phyloP scores from a whole-genome alignment of 2,888 invertebrate genomes.

The Mystacides longicornis region DNA sequence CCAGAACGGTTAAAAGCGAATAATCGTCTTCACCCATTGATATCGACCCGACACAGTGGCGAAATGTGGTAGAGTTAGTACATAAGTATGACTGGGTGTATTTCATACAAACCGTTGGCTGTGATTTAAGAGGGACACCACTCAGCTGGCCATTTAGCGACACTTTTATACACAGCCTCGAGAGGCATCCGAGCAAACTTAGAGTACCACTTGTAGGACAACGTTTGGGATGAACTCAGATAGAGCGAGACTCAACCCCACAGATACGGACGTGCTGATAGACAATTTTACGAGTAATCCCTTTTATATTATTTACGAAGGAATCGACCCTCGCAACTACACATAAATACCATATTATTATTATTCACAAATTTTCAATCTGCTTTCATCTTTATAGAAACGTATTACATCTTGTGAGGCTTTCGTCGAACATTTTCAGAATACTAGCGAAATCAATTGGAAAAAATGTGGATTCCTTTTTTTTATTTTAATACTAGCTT shows the following conservation, averaged over 20 bases:
- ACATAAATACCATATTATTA: background rate
- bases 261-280: conserved; percentile 28
- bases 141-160: conserved; percentile 5
- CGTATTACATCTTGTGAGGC: too few relatives aligned
- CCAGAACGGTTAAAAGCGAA: too few relatives aligned
- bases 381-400: too few relatives aligned
- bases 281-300: background rate
- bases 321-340: background rate
- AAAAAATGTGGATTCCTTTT: too few relatives aligned
- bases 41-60: too few relatives aligned
- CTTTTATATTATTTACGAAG: background rate
- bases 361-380: background rate
- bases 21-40: too few relatives aligned
- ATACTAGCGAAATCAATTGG: too few relatives aligned
- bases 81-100: too few relatives aligned
- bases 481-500: too few relatives aligned
- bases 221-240: background rate
- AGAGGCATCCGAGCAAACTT: conserved; percentile 12
- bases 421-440: too few relatives aligned
- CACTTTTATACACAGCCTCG: conserved; percentile 10
- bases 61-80: too few relatives aligned
- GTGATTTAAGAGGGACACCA: conserved; percentile 5
- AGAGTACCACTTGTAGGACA: conserved; percentile 11
- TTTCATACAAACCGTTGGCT: too few relatives aligned
- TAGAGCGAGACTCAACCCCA: background rate